Evolutionary conservation across 92 coral and sea anemone genomes (phyloP).

Genomic region (Zoanthus solanderi): DNA sequence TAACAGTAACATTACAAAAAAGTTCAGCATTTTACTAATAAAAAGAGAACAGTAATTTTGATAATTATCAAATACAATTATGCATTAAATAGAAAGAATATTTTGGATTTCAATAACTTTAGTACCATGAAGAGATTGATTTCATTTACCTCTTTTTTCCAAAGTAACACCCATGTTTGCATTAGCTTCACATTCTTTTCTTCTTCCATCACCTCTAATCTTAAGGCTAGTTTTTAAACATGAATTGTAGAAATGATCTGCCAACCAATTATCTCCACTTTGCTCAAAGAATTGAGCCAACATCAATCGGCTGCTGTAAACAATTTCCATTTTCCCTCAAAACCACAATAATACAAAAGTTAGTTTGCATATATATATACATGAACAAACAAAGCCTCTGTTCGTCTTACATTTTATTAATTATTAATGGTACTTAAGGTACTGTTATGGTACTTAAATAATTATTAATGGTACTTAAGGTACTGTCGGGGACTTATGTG

Average conservation of each 20-base stretch:
- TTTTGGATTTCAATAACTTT: background rate
- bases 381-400: too few relatives aligned
- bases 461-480: too few relatives aligned
- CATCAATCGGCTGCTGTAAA: constrained; percentile 82
- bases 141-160: constrained; percentile 86
- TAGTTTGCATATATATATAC: background rate
- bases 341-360: background rate
- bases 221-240: constrained; percentile 93
- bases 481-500: too few relatives aligned
- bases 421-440: too few relatives aligned
- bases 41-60: too few relatives aligned
- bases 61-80: too few relatives aligned
- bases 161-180: constrained; percentile 93
- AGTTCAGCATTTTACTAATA: too few relatives aligned
- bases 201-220: constrained; percentile 96
- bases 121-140: too few relatives aligned
- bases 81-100: too few relatives aligned
- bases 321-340: constrained; percentile 95
- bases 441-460: too few relatives aligned
- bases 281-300: constrained; percentile 95
- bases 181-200: constrained; percentile 97
- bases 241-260: constrained; percentile 91
- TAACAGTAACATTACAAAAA: too few relatives aligned
- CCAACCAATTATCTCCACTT: constrained; percentile 82
- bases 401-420: too few relatives aligned